Percentiles rank a stretch among this genome's conserved stretches.
Evolutionary conservation across 2,888 invertebrate genomes (phyloP).

Genomic region (Herminia tarsipennalis): DNA sequence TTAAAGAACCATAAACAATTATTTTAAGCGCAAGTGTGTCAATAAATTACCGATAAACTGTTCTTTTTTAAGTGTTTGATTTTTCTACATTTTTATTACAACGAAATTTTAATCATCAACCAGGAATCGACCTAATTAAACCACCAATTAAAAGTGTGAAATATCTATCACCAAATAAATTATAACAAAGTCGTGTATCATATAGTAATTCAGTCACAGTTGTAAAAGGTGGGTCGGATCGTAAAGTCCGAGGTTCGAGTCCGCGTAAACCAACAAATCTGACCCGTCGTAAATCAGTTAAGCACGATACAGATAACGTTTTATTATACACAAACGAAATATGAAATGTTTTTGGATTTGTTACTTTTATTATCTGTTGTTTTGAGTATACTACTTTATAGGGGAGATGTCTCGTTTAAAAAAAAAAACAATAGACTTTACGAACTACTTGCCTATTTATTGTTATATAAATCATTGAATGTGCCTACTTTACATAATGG

Average conservation of each 20-base stretch:
- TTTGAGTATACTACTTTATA: background rate
- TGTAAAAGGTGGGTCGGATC: slow-evolving; percentile 68
- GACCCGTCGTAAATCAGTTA: slow-evolving; percentile 85
- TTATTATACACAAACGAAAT: slow-evolving; percentile 72
- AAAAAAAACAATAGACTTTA: background rate
- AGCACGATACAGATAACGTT: slow-evolving; percentile 81
- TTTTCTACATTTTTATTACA: background rate
- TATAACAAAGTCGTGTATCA: slow-evolving; percentile 28
- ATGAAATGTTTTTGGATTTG: slow-evolving; percentile 39
- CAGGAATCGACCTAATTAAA: slow-evolving; percentile 29
- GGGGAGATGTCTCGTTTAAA: background rate
- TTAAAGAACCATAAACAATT: background rate
- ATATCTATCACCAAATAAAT: slow-evolving; percentile 47
- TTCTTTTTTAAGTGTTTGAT: background rate
- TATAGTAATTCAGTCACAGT: slow-evolving; percentile 45
- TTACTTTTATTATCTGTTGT: slow-evolving; percentile 12
- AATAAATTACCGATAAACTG: background rate
- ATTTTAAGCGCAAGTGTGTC: background rate
- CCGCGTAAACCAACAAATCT: slow-evolving; percentile 83
- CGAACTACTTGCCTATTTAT: background rate
- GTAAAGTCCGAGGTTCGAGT: slow-evolving; percentile 79
- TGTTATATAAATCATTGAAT: too few relatives aligned
- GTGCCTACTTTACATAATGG: too few relatives aligned
- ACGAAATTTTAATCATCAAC: background rate
- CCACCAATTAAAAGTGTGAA: slow-evolving; percentile 55